Percentiles rank a stretch among this genome's conserved stretches.
Evolutionary conservation across 2,797 vertebrate species (phyloP).

Genomic region (Capromys pilorides): DNA sequence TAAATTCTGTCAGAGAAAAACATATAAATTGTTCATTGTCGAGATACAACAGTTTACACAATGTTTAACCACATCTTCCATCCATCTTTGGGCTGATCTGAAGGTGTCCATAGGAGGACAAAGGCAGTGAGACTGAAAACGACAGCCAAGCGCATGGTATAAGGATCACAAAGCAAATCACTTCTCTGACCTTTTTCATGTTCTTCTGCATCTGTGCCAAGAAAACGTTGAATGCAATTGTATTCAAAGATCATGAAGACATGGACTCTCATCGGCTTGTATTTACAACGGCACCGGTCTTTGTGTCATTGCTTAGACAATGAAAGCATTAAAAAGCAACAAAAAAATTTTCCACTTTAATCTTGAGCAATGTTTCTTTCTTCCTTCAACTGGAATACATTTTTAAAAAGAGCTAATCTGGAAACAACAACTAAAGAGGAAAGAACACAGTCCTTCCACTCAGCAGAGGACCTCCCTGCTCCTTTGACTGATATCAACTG

Average conservation of each 20-base stretch:
- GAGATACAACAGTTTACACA: not conserved
- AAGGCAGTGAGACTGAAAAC: not conserved
- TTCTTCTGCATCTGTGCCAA: not conserved
- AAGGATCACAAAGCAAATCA: not conserved
- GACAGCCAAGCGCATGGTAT: not conserved
- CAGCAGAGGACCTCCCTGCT: not conserved
- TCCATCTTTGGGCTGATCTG: not conserved
- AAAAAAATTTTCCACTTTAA: constrained; percentile 32
- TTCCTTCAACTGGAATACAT: not conserved
- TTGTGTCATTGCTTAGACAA: constrained; percentile 31
- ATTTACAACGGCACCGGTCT: constrained; percentile 18
- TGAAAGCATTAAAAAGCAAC: not conserved
- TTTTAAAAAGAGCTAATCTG: constrained; percentile 6
- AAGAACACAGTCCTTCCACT: not conserved
- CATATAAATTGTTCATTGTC: not conserved
- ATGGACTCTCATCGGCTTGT: not conserved
- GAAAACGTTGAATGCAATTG: constrained; percentile 30
- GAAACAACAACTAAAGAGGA: not conserved
- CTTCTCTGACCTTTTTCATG: not conserved
- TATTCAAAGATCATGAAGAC: not conserved
- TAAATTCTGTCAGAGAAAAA: constrained; percentile 10
- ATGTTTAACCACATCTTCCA: not conserved
- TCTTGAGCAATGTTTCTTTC: not conserved
- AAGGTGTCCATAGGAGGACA: not conserved
- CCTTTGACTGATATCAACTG: not conserved